Conservation (phyloP, 2,888 invertebrate genomes). For the Hemithea aestivaria region DNA sequence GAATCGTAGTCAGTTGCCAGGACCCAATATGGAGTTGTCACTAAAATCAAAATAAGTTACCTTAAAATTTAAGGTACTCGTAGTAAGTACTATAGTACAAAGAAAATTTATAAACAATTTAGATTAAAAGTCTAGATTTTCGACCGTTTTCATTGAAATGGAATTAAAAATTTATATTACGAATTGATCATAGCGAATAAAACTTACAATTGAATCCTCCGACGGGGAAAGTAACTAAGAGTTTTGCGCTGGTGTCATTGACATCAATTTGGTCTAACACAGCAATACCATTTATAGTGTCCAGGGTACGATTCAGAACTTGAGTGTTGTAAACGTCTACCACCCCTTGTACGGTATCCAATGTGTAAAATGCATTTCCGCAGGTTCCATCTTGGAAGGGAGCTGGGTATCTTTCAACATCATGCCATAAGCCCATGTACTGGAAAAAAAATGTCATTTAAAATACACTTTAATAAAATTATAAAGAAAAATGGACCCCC, state of each 20-base stretch:
- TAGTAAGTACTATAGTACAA: too few species aligned
- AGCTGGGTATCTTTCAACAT: slow-evolving; percentile 47
- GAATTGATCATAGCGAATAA: too few species aligned
- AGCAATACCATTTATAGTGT: slow-evolving; percentile 46
- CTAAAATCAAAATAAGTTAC: slow-evolving; percentile 36
- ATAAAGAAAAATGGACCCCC: too few species aligned
- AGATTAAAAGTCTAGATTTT: too few species aligned
- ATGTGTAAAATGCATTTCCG: slow-evolving; percentile 43
- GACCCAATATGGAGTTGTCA: slow-evolving; percentile 74
- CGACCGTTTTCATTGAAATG: too few species aligned
- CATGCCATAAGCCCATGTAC: slow-evolving; percentile 53
- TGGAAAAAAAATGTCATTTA: slow-evolving; percentile 22
- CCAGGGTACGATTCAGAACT: slow-evolving; percentile 43
- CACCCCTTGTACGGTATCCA: slow-evolving; percentile 21
- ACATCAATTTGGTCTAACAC: slow-evolving; percentile 42
- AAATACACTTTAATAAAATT: too few species aligned
- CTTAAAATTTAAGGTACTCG: too few species aligned
- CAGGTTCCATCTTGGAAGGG: slow-evolving; percentile 51
- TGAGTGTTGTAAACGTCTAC: slow-evolving; percentile 44
- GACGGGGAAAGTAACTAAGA: slow-evolving; percentile 80
- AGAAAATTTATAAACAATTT: too few species aligned
- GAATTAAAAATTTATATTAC: too few species aligned
- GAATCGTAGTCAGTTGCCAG: slow-evolving; percentile 81
- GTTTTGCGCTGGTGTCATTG: slow-evolving; percentile 76
- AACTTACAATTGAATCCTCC: slow-evolving; percentile 45